Evolutionary conservation across 2,113 vertebrate genomes (phyloP).

Genomic region (Pangasianodon hypophthalmus): DNA sequence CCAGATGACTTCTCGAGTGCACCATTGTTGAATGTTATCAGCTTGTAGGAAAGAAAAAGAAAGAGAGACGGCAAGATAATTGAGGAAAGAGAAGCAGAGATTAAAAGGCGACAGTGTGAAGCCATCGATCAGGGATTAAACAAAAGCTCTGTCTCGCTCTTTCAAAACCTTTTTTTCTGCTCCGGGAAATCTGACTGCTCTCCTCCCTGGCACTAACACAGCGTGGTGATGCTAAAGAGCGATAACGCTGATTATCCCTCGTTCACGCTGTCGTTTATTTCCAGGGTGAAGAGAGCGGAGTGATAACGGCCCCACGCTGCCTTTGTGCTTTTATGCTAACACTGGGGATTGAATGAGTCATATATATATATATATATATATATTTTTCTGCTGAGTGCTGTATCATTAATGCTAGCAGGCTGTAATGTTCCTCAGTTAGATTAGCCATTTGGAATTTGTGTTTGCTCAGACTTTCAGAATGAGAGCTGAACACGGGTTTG

Average conservation of each 20-base stretch:
- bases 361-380: too few relatives aligned
- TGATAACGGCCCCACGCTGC: slow-evolving; percentile 7
- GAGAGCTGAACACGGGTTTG: neutral
- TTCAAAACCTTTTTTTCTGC: slow-evolving; percentile 16
- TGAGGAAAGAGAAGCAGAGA: slow-evolving; percentile 29
- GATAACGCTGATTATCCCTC: slow-evolving; percentile 29
- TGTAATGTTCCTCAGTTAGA: neutral
- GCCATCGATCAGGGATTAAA: slow-evolving; percentile 39
- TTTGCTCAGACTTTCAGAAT: slow-evolving; percentile 1
- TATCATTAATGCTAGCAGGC: neutral
- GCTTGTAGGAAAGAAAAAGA: slow-evolving; percentile 25
- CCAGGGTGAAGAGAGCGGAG: neutral
- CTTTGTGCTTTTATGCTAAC: slow-evolving; percentile 12
- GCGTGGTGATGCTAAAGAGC: slow-evolving; percentile 15
- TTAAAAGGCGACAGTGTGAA: slow-evolving; percentile 28
- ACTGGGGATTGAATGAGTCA: neutral
- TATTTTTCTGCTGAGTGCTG: neutral
- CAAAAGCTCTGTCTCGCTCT: slow-evolving; percentile 32
- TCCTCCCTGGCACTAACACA: slow-evolving; percentile 5
- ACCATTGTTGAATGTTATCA: slow-evolving; percentile 22
- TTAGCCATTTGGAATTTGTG: slow-evolving; percentile 12
- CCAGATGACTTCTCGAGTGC: neutral
- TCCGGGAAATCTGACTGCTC: slow-evolving; percentile 15
- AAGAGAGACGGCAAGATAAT: slow-evolving; percentile 21
- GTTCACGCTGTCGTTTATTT: slow-evolving; percentile 9